A percentile compares a stretch with the other conserved stretches of the same genome.
Conservation (phyloP, 2,113 vertebrate species). For the Pongo abelii region DNA sequence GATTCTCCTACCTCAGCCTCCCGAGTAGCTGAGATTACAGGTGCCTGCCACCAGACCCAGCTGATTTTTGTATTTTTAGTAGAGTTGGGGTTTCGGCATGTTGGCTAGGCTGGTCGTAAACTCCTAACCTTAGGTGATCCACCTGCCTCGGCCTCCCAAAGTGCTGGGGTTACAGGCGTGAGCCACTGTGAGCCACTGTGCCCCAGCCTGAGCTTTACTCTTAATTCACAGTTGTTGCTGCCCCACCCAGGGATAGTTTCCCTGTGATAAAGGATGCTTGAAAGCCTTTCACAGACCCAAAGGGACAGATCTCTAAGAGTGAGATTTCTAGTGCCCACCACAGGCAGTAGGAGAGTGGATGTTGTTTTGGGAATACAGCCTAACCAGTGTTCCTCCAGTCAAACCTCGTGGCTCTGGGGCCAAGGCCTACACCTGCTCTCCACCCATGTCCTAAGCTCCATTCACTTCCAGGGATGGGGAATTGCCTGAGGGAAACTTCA, state of each 20-base stretch:
- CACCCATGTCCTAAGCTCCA: neutral
- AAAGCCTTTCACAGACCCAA: neutral
- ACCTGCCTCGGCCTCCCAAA: neutral
- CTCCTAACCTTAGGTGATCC: neutral
- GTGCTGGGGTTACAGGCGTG: neutral
- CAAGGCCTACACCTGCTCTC: neutral
- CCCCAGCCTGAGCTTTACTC: neutral
- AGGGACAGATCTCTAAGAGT: neutral
- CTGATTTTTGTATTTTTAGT: neutral
- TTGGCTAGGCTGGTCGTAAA: neutral
- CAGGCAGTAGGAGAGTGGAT: neutral
- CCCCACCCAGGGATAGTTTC: neutral
- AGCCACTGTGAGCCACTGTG: neutral
- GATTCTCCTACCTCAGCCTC: neutral
- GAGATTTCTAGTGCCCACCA: neutral
- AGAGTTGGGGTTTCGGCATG: neutral
- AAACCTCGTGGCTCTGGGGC: neutral
- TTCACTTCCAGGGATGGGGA: neutral
- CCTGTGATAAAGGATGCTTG: neutral
- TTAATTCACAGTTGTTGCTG: neutral
- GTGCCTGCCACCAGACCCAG: neutral
- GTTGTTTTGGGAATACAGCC: neutral
- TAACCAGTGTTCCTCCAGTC: neutral
- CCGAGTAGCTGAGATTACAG: neutral
- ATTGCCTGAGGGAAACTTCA: neutral